phyloP scores from a whole-genome alignment of 2,113 vertebrate species.

The Hyaena hyaena region DNA sequence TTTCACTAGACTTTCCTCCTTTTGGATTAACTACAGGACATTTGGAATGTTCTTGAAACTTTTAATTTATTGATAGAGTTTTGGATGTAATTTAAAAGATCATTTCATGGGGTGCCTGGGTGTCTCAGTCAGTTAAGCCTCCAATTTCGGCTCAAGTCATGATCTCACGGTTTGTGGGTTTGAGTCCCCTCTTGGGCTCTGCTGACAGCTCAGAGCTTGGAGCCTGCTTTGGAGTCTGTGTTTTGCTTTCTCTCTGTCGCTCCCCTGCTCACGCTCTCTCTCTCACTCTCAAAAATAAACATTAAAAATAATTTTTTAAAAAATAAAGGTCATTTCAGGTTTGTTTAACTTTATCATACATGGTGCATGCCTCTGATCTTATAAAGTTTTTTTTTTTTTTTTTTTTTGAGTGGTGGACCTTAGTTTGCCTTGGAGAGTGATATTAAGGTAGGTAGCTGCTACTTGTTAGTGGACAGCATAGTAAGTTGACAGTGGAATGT shows the following conservation, averaged over 20 bases:
- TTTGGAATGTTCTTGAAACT: background rate
- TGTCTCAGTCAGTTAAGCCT: no score
- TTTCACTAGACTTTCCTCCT: background rate
- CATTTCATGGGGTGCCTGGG: background rate
- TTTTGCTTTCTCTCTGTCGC: no score
- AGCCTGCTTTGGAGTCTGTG: no score
- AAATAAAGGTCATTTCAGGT: background rate
- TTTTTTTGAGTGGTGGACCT: background rate
- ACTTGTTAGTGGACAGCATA: background rate
- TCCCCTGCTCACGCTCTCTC: no score
- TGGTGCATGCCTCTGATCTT: background rate
- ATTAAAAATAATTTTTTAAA: no score
- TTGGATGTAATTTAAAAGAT: constrained; percentile 31
- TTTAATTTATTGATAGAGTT: background rate
- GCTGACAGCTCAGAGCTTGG: no score
- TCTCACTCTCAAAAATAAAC: no score
- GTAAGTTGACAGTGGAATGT: background rate
- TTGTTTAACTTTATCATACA: constrained; percentile 22
- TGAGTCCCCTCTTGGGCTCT: no score
- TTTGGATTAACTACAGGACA: background rate
- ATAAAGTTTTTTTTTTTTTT: background rate
- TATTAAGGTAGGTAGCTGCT: background rate
- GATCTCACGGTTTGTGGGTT: no score
- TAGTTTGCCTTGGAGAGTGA: constrained; percentile 17
- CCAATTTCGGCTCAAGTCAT: no score